Base-by-base conservation (phyloP, 92 coral and sea anemone species). In the Zoanthus gigantus region DNA sequence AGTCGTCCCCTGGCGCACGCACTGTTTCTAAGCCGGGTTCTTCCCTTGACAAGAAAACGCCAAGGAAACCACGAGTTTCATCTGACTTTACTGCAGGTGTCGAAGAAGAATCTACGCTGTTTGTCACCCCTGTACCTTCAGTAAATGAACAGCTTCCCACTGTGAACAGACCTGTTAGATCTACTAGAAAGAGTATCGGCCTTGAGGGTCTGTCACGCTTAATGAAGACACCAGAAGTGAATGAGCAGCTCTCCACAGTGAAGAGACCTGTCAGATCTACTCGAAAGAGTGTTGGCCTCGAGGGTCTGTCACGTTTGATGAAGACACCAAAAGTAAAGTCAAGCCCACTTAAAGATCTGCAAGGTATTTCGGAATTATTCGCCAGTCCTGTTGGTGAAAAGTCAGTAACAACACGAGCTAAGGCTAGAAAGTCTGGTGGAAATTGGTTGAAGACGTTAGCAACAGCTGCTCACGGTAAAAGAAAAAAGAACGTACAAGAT, bases 381-480 rank as follows among this genome's bases (percentile, higher is more conserved):
- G 83, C 86, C 29, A 93, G 93, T 6, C 94, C 95, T 47, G 67
- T 87, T 45, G 83, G 74, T 16, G 81, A 83, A 63, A 88, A 69
- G 45, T 72, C 58, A 17, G 71, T 18, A 66, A 72, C 86, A 17
- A 71, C 79, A 37, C 76, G n/a, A 17, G 44, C 80, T 37, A n/a
- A 34, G 47, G 44, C 72, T 42, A 8, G 57, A 46, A 72, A 94
- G 79, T 76, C 88, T 65, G 58, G 84, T 76, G 93, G 92, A 75
- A 91, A 91, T 85, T 94, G 95, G 98, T 72, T 94, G 85, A 92
- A 90, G 60, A 78, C 91, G 83, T 79, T 94, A 15, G 93, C 95
- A 32, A 93, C 84, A 50, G 91, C 94, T 18, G 76, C 94, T 2
- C 85, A 84, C 56, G 92, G 82, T 23, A 87, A 84, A 28, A 69